Evolutionary conservation across 2,113 vertebrate genomes (phyloP), one percentile per base, ranked within the genome.

Genomic region (Prochilodus magdalenae): DNA sequence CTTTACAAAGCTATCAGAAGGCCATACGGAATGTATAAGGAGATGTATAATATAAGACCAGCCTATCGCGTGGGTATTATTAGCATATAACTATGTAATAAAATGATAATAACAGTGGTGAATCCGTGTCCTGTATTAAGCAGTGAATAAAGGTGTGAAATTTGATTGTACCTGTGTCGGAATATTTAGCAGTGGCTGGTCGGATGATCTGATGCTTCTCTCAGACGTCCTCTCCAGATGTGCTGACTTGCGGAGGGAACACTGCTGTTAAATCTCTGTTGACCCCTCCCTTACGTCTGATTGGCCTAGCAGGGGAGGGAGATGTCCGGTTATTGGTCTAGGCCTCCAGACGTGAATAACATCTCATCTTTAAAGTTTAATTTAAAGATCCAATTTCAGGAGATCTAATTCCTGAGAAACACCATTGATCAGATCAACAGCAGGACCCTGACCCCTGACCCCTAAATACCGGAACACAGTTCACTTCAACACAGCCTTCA

Each of bases 241-340:
- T 83, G 70, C 27, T 81, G 26, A 24, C 82, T 59, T 47, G 49
- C 74, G 44, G 65, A 59, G 26, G 40, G 27, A 44, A 78, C 77
- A 80, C 65, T 72, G 65, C 62, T 77, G 47, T 81, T 74, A 84
- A 53, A 53, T n/a, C 53, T 7, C 24, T 1, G 53, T 24, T 77
- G 78, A 78, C 85, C 60, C 85, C 85, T 86, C 85, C 85, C 85
- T 80, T 83, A 5, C n/a, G 22, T 65, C 78, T 86, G 82, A 86
- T 86, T 86, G 85, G 85, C 82, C 82, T 84, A 77, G 78, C n/a
- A 62, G 40, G 26, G 13, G 70, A 53, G 55, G 12, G 69, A 74
- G 15, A 80, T 26, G 81, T 83, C 77, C 66, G 72, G 36, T 70
- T 72, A 77, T 77, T 65, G 16, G 18, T 63, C 65, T 49, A 27